A percentile compares a stretch with the other conserved stretches of the same genome.
phyloP scores from a whole-genome alignment of 2,888 invertebrate genomes.

The Nycteola revayana region DNA sequence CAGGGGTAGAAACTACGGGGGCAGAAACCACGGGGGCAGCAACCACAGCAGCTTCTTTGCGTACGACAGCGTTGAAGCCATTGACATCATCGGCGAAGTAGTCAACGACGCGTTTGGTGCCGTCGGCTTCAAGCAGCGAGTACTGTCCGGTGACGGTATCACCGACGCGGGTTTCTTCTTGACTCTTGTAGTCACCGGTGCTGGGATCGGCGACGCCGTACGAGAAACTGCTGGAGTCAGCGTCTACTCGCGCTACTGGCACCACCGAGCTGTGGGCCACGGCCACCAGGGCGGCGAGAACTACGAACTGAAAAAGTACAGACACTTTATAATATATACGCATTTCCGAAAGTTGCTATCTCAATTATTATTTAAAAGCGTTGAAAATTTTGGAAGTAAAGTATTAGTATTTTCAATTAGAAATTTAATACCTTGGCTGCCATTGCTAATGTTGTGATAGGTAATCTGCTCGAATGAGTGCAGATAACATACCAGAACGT shows the following conservation, averaged over 20 bases:
- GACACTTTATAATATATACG: no score
- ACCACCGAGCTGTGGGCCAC: conserved; percentile 58
- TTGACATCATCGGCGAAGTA: conserved; percentile 76
- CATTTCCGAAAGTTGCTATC: no score
- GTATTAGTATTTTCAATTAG: no score
- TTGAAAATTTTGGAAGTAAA: no score
- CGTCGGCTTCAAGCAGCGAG: conserved; percentile 78
- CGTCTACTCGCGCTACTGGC: conserved; percentile 53
- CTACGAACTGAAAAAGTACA: conserved; percentile 55
- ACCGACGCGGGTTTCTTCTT: conserved; percentile 73
- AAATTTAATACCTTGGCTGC: conserved; percentile 69
- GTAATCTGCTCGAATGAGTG: conserved; percentile 55
- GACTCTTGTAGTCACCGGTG: conserved; percentile 81
- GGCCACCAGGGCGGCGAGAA: conserved; percentile 56
- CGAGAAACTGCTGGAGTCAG: conserved; percentile 66
- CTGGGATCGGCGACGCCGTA: conserved; percentile 79
- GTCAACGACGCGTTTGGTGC: conserved; percentile 78
- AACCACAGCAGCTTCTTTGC: conserved; percentile 67
- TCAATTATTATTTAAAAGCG: no score
- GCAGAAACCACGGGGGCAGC: conserved; percentile 13
- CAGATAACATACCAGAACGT: conserved; percentile 15
- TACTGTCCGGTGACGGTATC: conserved; percentile 77
- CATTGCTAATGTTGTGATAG: conserved; percentile 53
- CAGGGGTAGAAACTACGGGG: conserved; percentile 9
- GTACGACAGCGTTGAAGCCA: conserved; percentile 81